Evolutionary conservation across 53 echinoderm and acorn worm species (phyloP).

Genomic region (Glandiceps talaboti): DNA sequence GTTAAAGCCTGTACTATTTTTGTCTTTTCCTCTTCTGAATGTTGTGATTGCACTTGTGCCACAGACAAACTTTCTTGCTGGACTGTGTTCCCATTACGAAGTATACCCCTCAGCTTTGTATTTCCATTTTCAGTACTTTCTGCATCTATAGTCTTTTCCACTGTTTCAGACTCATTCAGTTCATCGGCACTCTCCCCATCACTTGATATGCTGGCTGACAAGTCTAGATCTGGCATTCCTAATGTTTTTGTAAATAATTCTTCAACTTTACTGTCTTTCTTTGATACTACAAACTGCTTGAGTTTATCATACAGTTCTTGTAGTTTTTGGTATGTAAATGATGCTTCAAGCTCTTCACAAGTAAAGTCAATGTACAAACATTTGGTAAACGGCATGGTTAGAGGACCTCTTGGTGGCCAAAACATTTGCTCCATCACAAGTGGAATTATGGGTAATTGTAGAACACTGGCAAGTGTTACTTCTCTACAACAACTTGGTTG

Average conservation of each 20-base stretch:
- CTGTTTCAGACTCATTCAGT: not conserved
- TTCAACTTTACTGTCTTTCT: not conserved
- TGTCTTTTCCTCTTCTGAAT: too few relatives aligned
- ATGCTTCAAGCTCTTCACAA: not conserved
- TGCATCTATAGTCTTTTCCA: not conserved
- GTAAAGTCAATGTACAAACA: not conserved
- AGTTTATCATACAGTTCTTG: not conserved
- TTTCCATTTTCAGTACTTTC: not conserved
- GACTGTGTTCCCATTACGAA: not conserved
- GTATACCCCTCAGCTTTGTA: too few relatives aligned
- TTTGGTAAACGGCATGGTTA: not conserved
- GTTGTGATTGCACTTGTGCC: not conserved
- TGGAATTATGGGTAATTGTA: not conserved
- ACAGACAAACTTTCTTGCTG: not conserved
- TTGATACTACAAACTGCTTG: not conserved
- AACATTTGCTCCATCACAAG: not conserved
- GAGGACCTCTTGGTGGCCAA: not conserved
- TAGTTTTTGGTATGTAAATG: not conserved
- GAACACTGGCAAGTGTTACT: not conserved
- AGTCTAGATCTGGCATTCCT: not conserved
- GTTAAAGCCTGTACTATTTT: too few relatives aligned
- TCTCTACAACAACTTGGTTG: not conserved
- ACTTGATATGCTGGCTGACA: not conserved
- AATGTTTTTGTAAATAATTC: not conserved
- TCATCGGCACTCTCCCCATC: not conserved